Conservation (phyloP, 2,797 vertebrate species). For the Hippopotamyrus pictus region DNA sequence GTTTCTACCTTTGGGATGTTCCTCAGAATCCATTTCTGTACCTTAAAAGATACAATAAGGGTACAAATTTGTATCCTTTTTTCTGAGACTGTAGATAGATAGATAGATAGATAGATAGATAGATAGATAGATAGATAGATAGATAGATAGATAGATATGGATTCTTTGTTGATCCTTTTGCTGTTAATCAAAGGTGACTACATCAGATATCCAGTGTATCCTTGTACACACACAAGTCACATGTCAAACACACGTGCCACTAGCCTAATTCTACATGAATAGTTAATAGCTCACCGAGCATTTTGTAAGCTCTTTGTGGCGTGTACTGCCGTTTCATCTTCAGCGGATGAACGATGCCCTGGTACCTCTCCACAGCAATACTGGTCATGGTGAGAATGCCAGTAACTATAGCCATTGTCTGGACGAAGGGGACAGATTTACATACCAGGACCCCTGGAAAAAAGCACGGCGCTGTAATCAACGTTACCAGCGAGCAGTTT, state of each 20-base stretch:
- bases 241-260: background rate
- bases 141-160: background rate
- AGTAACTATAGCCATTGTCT: constrained; percentile 73
- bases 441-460: constrained; percentile 66
- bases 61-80: too few species aligned
- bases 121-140: too few species aligned
- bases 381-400: constrained; percentile 78
- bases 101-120: background rate
- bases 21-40: too few species aligned
- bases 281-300: constrained; percentile 56
- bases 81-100: too few species aligned
- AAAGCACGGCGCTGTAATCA: background rate
- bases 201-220: background rate
- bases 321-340: constrained; percentile 72
- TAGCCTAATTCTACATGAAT: background rate
- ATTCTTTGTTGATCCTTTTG: background rate
- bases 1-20: too few species aligned
- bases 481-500: background rate
- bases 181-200: background rate
- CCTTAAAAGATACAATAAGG: too few species aligned
- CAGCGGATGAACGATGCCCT: constrained; percentile 73
- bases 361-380: constrained; percentile 74
- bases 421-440: constrained; percentile 74
- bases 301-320: constrained; percentile 65
- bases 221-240: background rate